Percentiles rank a stretch among this genome's conserved stretches.
phyloP scores from a whole-genome alignment of 2,113 vertebrate genomes.

The Petrocephalus zakoni region DNA sequence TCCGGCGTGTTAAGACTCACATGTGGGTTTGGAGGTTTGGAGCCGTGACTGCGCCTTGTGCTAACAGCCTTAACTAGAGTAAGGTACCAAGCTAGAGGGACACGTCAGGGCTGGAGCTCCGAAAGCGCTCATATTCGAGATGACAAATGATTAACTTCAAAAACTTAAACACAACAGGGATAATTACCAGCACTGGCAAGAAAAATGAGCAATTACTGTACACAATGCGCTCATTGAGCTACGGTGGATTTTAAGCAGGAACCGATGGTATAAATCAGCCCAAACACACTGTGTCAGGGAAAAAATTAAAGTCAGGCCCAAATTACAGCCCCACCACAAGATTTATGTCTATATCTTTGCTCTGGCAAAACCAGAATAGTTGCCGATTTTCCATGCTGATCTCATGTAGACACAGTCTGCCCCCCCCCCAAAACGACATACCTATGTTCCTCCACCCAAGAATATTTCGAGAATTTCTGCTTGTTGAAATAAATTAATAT shows the following conservation, averaged over 20 bases:
- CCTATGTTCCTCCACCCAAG: not conserved
- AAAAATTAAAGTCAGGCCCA: not conserved
- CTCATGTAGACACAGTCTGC: not conserved
- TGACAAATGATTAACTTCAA: constrained; percentile 13
- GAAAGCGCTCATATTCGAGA: not conserved
- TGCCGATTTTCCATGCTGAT: not conserved
- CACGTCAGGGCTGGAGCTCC: not conserved
- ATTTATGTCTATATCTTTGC: not conserved
- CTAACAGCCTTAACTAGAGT: not conserved
- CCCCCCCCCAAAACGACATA: not conserved
- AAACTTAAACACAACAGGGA: constrained; percentile 5
- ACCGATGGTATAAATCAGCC: constrained; percentile 3
- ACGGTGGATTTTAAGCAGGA: not conserved
- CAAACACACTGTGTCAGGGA: not conserved
- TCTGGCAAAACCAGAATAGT: not conserved
- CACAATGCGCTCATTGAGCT: not conserved
- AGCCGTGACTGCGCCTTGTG: not conserved
- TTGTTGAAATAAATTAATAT: not conserved
- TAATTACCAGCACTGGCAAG: not conserved
- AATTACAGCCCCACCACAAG: not conserved
- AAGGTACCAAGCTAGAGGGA: not conserved
- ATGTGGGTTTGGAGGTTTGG: not conserved
- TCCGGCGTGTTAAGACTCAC: constrained; percentile 12
- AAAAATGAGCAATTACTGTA: constrained; percentile 5
- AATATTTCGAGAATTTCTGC: not conserved